These are phyloP conservation scores for Tetraodon nigroviridis DNA, from an alignment of 2,113 vertebrate genomes.

Conservation along the genomic window DNA sequence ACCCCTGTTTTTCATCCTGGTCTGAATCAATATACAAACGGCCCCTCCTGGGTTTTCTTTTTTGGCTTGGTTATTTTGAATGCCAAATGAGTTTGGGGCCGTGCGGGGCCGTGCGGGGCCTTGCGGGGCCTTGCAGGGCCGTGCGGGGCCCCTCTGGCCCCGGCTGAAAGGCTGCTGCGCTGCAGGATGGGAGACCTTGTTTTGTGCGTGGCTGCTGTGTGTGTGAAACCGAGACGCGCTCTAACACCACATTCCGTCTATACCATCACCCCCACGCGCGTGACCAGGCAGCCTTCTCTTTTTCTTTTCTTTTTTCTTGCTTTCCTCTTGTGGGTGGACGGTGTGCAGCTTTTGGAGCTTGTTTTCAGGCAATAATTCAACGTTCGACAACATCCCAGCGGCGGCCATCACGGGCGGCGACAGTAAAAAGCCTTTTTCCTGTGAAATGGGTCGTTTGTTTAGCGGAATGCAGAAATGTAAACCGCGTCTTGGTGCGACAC, in stretches of 20 bases:
- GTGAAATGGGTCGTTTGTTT: not conserved
- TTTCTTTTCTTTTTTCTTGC: slow-evolving; percentile 33
- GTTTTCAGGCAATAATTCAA: slow-evolving; percentile 20
- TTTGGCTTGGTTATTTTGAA: too few species aligned
- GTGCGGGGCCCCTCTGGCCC: too few species aligned
- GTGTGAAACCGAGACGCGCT: slow-evolving; percentile 24
- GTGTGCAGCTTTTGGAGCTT: slow-evolving; percentile 18
- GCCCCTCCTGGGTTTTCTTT: too few species aligned
- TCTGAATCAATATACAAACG: too few species aligned
- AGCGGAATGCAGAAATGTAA: not conserved
- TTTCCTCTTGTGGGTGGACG: slow-evolving; percentile 30
- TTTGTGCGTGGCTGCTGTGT: slow-evolving; percentile 7
- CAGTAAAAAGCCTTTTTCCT: not conserved
- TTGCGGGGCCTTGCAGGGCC: too few species aligned
- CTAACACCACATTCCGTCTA: slow-evolving; percentile 18
- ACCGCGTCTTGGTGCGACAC: not conserved
- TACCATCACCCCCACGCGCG: slow-evolving; percentile 31
- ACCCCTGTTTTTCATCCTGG: too few species aligned
- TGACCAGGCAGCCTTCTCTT: slow-evolving; percentile 20
- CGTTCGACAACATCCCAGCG: not conserved
- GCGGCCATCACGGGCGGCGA: slow-evolving; percentile 6
- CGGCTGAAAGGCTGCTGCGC: too few species aligned
- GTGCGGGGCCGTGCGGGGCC: too few species aligned
- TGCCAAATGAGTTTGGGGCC: too few species aligned
- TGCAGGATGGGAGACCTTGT: not conserved